Evolutionary conservation across 2,113 vertebrate genomes (phyloP).

Genomic region (Aviceda subcristata): DNA sequence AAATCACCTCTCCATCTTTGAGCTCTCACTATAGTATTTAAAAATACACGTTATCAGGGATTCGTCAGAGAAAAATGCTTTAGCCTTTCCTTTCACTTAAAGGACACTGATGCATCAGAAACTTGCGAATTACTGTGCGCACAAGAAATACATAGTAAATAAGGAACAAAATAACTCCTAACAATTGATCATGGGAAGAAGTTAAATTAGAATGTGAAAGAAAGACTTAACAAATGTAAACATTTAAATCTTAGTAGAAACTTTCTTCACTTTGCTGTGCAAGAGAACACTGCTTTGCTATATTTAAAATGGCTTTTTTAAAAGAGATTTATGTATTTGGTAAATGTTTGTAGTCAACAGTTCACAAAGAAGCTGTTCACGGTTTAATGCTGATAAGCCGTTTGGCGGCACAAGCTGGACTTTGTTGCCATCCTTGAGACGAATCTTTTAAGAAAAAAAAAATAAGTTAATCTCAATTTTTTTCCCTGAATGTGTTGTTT

Average conservation of each 20-base stretch:
- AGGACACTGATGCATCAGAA: constrained; percentile 67
- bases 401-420: constrained; percentile 99
- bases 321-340: constrained; percentile 95
- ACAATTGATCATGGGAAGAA: constrained; percentile 64
- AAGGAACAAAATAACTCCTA: constrained; percentile 78
- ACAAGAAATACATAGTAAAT: constrained; percentile 88
- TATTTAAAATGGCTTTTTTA: constrained; percentile 94
- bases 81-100: constrained; percentile 66
- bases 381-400: constrained; percentile 87
- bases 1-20: constrained; percentile 53
- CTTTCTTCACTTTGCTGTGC: constrained; percentile 95
- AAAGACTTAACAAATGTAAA: constrained; percentile 80
- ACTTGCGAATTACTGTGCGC: constrained; percentile 71
- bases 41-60: constrained; percentile 63
- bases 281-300: constrained; percentile 97
- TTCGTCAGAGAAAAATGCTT: constrained; percentile 66
- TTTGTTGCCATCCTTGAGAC: constrained; percentile 98
- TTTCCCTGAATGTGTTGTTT: constrained; percentile 97
- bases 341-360: constrained; percentile 98
- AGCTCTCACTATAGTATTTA: constrained; percentile 61
- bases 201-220: constrained; percentile 89
- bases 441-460: constrained; percentile 89
- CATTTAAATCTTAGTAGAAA: constrained; percentile 84
- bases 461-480: constrained; percentile 92
- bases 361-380: constrained; percentile 94